These are phyloP conservation scores for Andrena chrysosceles DNA, from an alignment of 2,888 invertebrate species.

Conservation along the genomic window DNA sequence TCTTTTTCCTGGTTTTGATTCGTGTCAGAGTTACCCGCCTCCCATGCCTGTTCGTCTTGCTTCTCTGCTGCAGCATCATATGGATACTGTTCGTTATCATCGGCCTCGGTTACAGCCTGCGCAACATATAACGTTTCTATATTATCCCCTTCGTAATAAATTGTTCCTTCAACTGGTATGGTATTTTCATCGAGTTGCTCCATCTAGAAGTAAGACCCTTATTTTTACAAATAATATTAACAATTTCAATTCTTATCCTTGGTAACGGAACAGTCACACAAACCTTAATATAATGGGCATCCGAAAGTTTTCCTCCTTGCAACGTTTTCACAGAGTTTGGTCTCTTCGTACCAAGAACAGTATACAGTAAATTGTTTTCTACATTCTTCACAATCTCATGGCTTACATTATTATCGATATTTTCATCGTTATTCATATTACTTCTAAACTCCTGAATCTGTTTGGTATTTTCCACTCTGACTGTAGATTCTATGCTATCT, in stretches of 20 bases:
- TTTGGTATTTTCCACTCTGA: constrained; percentile 52
- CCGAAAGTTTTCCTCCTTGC: constrained; percentile 64
- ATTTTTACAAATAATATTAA: not conserved
- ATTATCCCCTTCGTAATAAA: constrained; percentile 83
- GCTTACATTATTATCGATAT: constrained; percentile 65
- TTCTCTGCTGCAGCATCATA: constrained; percentile 76
- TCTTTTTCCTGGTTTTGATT: constrained; percentile 70
- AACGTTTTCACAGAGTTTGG: constrained; percentile 60
- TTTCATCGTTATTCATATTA: constrained; percentile 61
- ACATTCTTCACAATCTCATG: constrained; percentile 81
- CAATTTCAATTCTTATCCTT: not conserved
- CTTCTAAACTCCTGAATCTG: constrained; percentile 55
- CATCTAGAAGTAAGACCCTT: constrained; percentile 71
- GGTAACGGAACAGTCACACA: constrained; percentile 13
- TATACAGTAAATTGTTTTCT: constrained; percentile 83
- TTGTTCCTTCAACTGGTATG: constrained; percentile 80
- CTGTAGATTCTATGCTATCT: constrained; percentile 52
- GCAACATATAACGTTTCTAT: constrained; percentile 81
- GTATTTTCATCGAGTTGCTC: constrained; percentile 79
- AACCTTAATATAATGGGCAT: constrained; percentile 77
- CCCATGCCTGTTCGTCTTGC: constrained; percentile 80
- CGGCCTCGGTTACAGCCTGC: constrained; percentile 64
- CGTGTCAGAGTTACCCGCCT: constrained; percentile 72
- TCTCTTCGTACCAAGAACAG: constrained; percentile 82
- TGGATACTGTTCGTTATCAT: constrained; percentile 76